Evolutionary conservation across 2,797 vertebrate species (phyloP), one percentile per base, ranked within the genome.

Genomic region (Spondyliosoma cantharus): DNA sequence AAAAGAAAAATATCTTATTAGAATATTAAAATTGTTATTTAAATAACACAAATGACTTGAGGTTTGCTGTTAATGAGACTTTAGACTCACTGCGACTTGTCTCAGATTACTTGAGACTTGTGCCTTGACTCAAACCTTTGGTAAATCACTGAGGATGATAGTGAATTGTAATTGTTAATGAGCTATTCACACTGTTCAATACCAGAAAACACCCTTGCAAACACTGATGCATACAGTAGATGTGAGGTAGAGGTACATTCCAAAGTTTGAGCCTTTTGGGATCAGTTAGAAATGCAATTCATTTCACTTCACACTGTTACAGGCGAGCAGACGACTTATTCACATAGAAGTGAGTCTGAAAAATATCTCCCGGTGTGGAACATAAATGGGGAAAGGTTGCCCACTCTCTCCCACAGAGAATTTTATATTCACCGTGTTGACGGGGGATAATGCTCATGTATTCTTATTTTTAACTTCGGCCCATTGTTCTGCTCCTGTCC

Each of bases 301-400:
- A 42, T 52, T 70, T 57, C 22, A 3, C 16, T 11, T 54, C 24
- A 42, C 7, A 49, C 25, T 20, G 15, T 59, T 69, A 27, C 49
- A 48, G 29, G 12, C 19, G 27, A 49, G 66, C 42, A 53, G 9
- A 24, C 24, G 52, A 22, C 24, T 24, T 24, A 22, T 42, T 57
- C 19, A 50, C 3, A 43, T 20, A n/a, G 3, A 25, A 15, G 19
- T 0, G 13, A 67, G 13, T 56, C 29, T 59, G 16, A 61, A 61
- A 57, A 60, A 50, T 45, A 62, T 52, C 8, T 29, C 29, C 29
- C 46, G 24, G 53, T 68, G 50, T 69, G 76, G 74, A 64, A 69
- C 7, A 65, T 59, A 60, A 22, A 59, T 27, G 59, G 20, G 7
- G 46, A 32, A 52, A 53, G 3, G 5, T 3, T 20, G 42, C 46